Evolutionary conservation across 2,888 invertebrate genomes (phyloP).

Genomic region (Euproctis similis): DNA sequence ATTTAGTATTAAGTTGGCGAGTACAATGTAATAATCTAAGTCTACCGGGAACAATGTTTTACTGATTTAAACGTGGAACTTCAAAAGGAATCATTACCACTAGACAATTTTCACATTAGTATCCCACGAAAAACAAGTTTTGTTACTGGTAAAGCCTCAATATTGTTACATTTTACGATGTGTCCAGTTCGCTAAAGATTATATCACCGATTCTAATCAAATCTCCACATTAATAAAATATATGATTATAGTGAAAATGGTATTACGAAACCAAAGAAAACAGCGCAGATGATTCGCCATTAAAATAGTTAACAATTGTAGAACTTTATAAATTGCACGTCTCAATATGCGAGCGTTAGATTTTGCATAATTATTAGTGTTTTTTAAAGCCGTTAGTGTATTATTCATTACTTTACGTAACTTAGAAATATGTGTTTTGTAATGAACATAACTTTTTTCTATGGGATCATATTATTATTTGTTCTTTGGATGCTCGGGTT

Average conservation of each 20-base stretch:
- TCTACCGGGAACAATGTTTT: no score
- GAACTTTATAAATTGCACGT: slow-evolving; percentile 17
- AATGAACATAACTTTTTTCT: slow-evolving; percentile 12
- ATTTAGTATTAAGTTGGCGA: no score
- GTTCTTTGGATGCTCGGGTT: slow-evolving; percentile 1
- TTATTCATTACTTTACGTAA: slow-evolving; percentile 22
- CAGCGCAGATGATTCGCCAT: slow-evolving; percentile 13
- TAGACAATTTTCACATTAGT: no score
- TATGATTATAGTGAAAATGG: slow-evolving; percentile 11
- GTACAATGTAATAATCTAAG: no score
- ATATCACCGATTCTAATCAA: no score
- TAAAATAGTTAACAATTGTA: slow-evolving; percentile 14
- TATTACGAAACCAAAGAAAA: slow-evolving; percentile 7
- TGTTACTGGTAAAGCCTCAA: no score
- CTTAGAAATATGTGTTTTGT: slow-evolving; percentile 11
- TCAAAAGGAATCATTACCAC: no score
- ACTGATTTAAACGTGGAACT: no score
- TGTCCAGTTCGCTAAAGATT: no score
- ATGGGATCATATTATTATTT: slow-evolving; percentile 1
- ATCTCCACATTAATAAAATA: not conserved
- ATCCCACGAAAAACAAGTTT: no score
- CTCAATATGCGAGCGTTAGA: slow-evolving; percentile 9
- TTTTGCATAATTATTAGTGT: slow-evolving; percentile 18
- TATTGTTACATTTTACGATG: no score
- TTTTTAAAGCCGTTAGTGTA: slow-evolving; percentile 14